phyloP scores from a whole-genome alignment of 2,113 vertebrate genomes.

The Hipposideros armiger region DNA sequence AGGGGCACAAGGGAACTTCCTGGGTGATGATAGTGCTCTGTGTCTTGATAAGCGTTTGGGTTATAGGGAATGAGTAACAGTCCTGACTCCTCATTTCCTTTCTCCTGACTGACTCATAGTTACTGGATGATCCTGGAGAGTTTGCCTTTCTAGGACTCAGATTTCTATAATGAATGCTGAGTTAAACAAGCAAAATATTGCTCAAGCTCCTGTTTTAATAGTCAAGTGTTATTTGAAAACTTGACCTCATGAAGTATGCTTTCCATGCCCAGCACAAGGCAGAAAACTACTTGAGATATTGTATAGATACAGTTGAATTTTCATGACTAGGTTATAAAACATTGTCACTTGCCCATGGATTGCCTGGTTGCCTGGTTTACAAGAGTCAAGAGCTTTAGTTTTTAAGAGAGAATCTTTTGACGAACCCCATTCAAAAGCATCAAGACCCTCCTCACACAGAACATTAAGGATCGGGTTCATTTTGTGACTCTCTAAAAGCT shows the following conservation, averaged over 20 bases:
- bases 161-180: not conserved
- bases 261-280: not conserved
- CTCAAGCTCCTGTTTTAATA: not conserved
- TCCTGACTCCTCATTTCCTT: not conserved
- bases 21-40: not conserved
- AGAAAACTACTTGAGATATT: not conserved
- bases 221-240: not conserved
- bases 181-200: not conserved
- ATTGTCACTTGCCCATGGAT: not conserved
- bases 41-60: not conserved
- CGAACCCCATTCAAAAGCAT: not conserved
- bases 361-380: not conserved
- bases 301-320: not conserved
- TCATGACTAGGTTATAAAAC: not conserved
- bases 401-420: conserved; percentile 49
- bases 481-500: not conserved
- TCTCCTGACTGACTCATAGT: not conserved
- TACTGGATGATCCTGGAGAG: not conserved
- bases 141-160: not conserved
- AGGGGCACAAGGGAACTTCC: not conserved
- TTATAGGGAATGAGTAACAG: not conserved
- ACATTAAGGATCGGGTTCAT: not conserved
- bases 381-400: conserved; percentile 28
- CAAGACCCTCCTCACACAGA: not conserved
- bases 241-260: not conserved